Evolutionary conservation across 2,888 invertebrate species (phyloP), one percentile per base, ranked within the genome.

Genomic region (Panorpa germanica): DNA sequence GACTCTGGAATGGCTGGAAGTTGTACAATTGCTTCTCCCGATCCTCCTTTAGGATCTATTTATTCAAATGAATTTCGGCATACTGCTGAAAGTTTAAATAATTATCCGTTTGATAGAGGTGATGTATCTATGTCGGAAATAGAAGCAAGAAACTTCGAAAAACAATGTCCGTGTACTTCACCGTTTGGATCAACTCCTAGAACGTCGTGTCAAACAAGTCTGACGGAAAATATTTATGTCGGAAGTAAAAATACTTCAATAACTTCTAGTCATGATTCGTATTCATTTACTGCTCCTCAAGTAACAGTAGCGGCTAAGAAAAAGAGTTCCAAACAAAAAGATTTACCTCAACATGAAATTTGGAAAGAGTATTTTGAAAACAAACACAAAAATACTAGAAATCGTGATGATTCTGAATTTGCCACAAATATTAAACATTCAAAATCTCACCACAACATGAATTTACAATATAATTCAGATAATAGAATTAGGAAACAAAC

Each of bases 1-100:
- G 78, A 80, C 48, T 83, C 82, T 0, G 85, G 85, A 14, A 76
- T 85, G 55, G 83, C 80, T 2, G 83, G 82, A 15, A 81, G 80
- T 52, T 78, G 73, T 45, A 70, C 71, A 32, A 58, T 77, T 35
- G 66, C 75, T 4, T 74, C 76, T 2, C 75, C 76, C 1, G 75
- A 75, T 49, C 58, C 69, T n/a, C 50, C 52, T 15, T 37, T 28
- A 31, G 25, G 25, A 14, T 31, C 30, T n/a, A 35, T 38, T 19
- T 36, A 37, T 11, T 31, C n/a, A n/a, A n/a, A n/a, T n/a, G n/a
- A n/a, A n/a, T n/a, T n/a, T n/a, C n/a, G n/a, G n/a, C n/a, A n/a
- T n/a, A n/a, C n/a, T n/a, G n/a, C n/a, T n/a, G n/a, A n/a, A n/a
- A n/a, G n/a, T n/a, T n/a, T n/a, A n/a, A n/a, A 28, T 34, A 27